Evolutionary conservation across 2,888 invertebrate species (phyloP).

Genomic region (Autographa pulchrina): DNA sequence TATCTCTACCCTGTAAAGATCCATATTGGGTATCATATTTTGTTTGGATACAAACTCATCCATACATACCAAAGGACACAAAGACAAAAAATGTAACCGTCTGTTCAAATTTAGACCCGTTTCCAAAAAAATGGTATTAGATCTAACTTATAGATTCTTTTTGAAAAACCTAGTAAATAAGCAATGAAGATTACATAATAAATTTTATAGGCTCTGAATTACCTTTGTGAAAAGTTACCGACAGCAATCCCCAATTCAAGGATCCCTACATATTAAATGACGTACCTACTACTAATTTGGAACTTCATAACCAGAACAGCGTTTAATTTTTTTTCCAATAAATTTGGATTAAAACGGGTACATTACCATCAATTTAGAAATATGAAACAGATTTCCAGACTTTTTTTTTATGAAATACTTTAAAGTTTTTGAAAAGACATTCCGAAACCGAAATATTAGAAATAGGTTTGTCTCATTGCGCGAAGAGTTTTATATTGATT

Average conservation of each 20-base stretch:
- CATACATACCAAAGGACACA: no score
- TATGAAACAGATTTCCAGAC: no score
- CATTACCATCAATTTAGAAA: no score
- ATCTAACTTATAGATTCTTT: neutral
- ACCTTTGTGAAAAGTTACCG: neutral
- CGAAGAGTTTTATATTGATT: neutral
- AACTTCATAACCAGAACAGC: neutral
- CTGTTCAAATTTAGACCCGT: neutral
- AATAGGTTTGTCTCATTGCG: neutral
- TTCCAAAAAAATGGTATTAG: neutral
- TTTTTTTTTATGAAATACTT: no score
- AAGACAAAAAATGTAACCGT: no score
- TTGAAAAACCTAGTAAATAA: neutral
- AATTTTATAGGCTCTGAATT: neutral
- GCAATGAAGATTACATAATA: neutral
- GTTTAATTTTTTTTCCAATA: neutral
- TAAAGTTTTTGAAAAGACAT: no score
- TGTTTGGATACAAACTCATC: no score
- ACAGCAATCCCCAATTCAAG: neutral
- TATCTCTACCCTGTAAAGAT: no score
- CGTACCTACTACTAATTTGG: neutral
- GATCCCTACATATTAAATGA: neutral
- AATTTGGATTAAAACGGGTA: no score
- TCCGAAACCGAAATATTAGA: neutral
- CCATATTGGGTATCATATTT: no score